Percentiles rank a stretch among this genome's conserved stretches.
phyloP scores from a whole-genome alignment of 2,797 vertebrate genomes.

The Astyanax mexicanus region DNA sequence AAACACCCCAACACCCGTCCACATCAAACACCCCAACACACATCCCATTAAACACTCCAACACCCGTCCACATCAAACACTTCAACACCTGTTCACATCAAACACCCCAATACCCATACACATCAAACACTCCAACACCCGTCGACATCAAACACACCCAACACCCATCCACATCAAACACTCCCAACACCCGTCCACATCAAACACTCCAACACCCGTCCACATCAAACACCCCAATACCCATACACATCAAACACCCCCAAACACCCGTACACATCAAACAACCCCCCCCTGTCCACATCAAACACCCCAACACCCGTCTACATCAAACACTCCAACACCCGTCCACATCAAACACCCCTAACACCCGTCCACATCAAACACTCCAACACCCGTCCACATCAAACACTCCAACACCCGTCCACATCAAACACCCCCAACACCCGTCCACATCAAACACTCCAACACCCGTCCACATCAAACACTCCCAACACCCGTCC shows the following conservation, averaged over 20 bases:
- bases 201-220: slow-evolving; percentile 63
- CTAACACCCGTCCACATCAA: slow-evolving; percentile 73
- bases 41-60: no score
- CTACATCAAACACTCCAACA: slow-evolving; percentile 79
- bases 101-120: no score
- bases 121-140: slow-evolving; percentile 73
- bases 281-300: slow-evolving; percentile 64
- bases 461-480: slow-evolving; percentile 78
- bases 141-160: slow-evolving; percentile 75
- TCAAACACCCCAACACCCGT: slow-evolving; percentile 76
- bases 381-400: slow-evolving; percentile 71
- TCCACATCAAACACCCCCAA: no score
- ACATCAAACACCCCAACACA: slow-evolving; percentile 76
- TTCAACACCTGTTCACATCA: no score
- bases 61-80: slow-evolving; percentile 73
- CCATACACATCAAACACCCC: slow-evolving; percentile 81
- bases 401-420: slow-evolving; percentile 72
- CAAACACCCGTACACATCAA: slow-evolving; percentile 71
- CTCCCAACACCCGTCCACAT: slow-evolving; percentile 64
- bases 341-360: slow-evolving; percentile 73
- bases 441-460: slow-evolving; percentile 73
- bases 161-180: slow-evolving; percentile 80
- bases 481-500: no score
- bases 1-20: slow-evolving; percentile 74
- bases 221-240: slow-evolving; percentile 78